A percentile compares a stretch with the other conserved stretches of the same genome.
These are phyloP conservation scores for Cryptocephalus moraei DNA, from an alignment of 2,888 invertebrate species.

Conservation along the genomic window DNA sequence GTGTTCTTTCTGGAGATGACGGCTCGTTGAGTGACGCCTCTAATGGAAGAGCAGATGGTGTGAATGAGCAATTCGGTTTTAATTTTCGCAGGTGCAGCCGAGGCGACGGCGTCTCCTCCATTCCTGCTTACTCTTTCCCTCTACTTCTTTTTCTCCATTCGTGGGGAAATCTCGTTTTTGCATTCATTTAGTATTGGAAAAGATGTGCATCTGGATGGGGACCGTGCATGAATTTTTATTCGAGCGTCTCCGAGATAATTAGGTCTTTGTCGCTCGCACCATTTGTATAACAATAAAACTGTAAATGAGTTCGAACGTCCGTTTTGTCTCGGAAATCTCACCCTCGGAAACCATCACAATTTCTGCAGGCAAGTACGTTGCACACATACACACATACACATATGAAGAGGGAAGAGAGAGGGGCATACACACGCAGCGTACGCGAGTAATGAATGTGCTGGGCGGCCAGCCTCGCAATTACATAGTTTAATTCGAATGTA, in stretches of 20 bases:
- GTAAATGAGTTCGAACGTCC: too few relatives aligned
- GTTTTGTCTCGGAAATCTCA: too few relatives aligned
- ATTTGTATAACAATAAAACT: too few relatives aligned
- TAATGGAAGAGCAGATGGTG: constrained; percentile 40
- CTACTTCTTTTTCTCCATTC: constrained; percentile 19
- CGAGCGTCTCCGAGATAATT: too few relatives aligned
- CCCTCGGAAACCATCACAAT: too few relatives aligned
- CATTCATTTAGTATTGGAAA: background rate
- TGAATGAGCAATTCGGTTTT: constrained; percentile 39
- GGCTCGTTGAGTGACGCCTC: constrained; percentile 32
- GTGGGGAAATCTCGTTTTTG: constrained; percentile 26
- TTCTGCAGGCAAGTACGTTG: too few relatives aligned
- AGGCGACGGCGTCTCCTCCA: constrained; percentile 4
- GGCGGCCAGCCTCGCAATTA: constrained; percentile 38
- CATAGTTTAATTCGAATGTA: constrained; percentile 43
- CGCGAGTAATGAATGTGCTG: constrained; percentile 34
- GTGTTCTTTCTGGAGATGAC: constrained; percentile 37
- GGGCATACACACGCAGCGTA: constrained; percentile 21
- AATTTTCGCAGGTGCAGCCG: constrained; percentile 37
- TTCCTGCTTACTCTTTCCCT: background rate
- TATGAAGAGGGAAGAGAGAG: too few relatives aligned
- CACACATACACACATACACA: too few relatives aligned
- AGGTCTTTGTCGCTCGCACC: too few relatives aligned
- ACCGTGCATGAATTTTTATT: too few relatives aligned
- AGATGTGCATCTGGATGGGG: background rate